These are phyloP conservation scores for Limnephilus rhombicus DNA, from an alignment of 2,888 invertebrate species.

Conservation along the genomic window DNA sequence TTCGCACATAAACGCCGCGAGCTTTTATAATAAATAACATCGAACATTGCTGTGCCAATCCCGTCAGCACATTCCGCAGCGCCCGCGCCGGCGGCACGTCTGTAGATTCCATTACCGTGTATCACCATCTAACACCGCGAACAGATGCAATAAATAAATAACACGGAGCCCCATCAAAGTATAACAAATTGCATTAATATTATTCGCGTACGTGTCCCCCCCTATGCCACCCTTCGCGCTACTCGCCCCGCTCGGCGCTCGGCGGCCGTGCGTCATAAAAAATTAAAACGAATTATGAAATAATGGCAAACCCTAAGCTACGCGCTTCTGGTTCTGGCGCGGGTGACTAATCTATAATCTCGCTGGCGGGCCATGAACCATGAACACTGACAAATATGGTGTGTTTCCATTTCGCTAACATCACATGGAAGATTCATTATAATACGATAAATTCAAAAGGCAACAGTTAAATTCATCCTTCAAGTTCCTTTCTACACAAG, in stretches of 20 bases:
- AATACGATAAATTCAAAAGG: no score
- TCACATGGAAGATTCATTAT: no score
- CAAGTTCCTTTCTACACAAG: no score
- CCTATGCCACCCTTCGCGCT: background rate
- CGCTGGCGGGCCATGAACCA: constrained; percentile 5
- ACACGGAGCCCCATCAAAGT: constrained; percentile 34
- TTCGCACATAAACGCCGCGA: background rate
- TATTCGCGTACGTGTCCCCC: constrained; percentile 33
- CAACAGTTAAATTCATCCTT: no score
- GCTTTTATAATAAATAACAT: constrained; percentile 16
- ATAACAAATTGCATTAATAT: constrained; percentile 47
- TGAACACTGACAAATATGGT: background rate
- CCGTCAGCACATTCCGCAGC: constrained; percentile 9
- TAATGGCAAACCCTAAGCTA: background rate
- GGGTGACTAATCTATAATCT: background rate
- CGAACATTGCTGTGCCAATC: background rate
- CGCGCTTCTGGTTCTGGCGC: background rate
- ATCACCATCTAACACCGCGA: constrained; percentile 30
- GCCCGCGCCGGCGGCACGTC: background rate
- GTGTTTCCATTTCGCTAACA: background rate
- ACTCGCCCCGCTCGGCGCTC: no score
- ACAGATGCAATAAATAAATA: constrained; percentile 46
- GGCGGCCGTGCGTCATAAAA: constrained; percentile 40
- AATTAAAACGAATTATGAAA: constrained; percentile 51
- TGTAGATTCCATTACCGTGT: constrained; percentile 7